Percentiles rank a stretch among this genome's conserved stretches.
Conservation (phyloP, 2,113 vertebrate genomes). For the Helogale parvula region DNA sequence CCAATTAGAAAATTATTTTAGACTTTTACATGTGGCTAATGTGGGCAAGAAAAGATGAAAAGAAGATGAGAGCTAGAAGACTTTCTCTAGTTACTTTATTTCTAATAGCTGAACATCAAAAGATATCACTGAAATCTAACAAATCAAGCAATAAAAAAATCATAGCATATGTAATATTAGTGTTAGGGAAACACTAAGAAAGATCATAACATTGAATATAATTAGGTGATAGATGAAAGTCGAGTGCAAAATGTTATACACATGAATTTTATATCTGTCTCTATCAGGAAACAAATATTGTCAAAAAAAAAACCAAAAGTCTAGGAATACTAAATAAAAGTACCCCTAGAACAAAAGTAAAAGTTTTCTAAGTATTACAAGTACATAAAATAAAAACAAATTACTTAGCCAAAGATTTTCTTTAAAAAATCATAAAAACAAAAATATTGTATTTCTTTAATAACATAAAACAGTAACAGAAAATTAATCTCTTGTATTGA, state of each 20-base stretch:
- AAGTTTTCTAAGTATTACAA: not conserved
- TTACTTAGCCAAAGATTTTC: not conserved
- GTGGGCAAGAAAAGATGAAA: not conserved
- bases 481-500: not conserved
- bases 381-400: not conserved
- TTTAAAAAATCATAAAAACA: slow-evolving; percentile 17
- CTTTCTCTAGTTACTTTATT: not conserved
- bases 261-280: not conserved
- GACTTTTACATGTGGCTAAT: not conserved
- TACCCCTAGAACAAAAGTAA: not conserved
- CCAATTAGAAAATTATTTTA: slow-evolving; percentile 22
- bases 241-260: not conserved
- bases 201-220: not conserved
- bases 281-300: not conserved
- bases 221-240: not conserved
- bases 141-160: not conserved
- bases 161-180: not conserved
- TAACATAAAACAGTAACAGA: not conserved
- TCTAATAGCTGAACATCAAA: not conserved
- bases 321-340: not conserved
- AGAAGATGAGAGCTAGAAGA: not conserved
- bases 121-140: not conserved
- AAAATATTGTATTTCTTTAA: not conserved
- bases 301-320: not conserved
- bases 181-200: not conserved